Conservation (phyloP, 2,113 vertebrate genomes). For the Cinclus cinclus region DNA sequence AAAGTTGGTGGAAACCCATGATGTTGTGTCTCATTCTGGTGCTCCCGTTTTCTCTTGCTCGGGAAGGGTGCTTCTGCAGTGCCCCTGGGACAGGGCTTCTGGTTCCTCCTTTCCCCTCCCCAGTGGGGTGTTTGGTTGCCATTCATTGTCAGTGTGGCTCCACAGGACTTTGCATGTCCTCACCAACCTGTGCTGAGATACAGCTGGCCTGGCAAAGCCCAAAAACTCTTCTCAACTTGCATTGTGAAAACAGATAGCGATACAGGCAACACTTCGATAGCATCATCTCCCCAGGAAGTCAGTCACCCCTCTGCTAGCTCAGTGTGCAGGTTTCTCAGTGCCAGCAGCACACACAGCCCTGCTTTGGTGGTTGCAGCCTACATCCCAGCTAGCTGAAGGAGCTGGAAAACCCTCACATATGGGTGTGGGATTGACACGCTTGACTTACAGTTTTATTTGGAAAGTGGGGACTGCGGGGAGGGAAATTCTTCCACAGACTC, state of each 20-base stretch:
- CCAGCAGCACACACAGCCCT: not conserved
- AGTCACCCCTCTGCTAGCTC: not conserved
- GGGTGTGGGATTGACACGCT: not conserved
- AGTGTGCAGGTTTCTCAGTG: not conserved
- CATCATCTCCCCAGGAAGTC: not conserved
- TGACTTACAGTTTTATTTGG: not conserved
- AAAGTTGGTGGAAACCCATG: not conserved
- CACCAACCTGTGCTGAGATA: not conserved
- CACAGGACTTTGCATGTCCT: not conserved
- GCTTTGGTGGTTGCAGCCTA: not conserved
- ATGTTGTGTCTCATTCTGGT: not conserved
- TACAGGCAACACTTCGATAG: not conserved
- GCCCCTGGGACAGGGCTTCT: not conserved
- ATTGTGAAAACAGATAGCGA: not conserved
- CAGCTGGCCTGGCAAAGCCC: not conserved
- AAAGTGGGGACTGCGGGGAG: not conserved
- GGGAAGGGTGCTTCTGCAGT: not conserved
- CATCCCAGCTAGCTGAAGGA: not conserved
- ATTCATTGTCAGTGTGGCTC: not conserved
- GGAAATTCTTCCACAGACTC: not conserved
- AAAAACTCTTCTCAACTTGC: not conserved
- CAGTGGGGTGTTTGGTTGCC: not conserved
- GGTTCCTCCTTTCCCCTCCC: not conserved
- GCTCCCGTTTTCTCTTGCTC: rapidly evolving
- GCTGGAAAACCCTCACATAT: not conserved